Evolutionary conservation across 2,888 invertebrate species (phyloP), one percentile per base, ranked within the genome.

Genomic region (Drosophila seclusa): DNA sequence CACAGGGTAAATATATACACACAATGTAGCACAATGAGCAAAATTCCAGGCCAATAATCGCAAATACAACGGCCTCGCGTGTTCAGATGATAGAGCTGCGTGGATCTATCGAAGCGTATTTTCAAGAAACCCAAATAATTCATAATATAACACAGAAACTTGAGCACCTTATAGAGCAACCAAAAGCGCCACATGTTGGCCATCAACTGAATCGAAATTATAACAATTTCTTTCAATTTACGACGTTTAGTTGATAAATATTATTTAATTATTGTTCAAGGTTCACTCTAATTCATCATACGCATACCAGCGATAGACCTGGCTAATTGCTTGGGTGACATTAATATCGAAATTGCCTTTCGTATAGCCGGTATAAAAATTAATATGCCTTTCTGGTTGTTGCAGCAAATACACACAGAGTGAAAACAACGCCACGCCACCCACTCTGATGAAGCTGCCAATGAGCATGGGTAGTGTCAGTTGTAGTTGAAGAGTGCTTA

Each of bases 301-400:
- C 31, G 24, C 38, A 54, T 78, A 85, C 61, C 63, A 76, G 29
- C 87, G 83, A 78, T 82, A 87, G 8, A 85, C 57, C 54, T 76
- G 68, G 61, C 83, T 78, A 80, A 84, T 85, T 54, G 83, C 50
- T 4, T 67, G 31, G 27, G 85, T 85, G 8, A 84, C 73, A 82
- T 83, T 83, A n/a, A 52, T 66, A 68, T 82, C 80, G 24, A 80
- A 85, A 76, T 82, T 63, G 38, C 54, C 32, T n/a, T 61, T 50
- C 38, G 24, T 50, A 13, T 67, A 68, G n/a, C 53, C 29, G 21
- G 50, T 75, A 36, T 54, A 68, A 10, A 78, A 68, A 29, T 67
- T 27, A 24, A 69, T 48, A 34, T 54, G 38, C 8, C 55, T 11
- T 11, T 40, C 55, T 7, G 66, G n/a, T 52, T 70, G 48, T 21